Percentiles rank a stretch among this genome's conserved stretches.
These are phyloP conservation scores for Melanocharis versteri DNA, from an alignment of 2,113 vertebrate genomes.

Conservation along the genomic window DNA sequence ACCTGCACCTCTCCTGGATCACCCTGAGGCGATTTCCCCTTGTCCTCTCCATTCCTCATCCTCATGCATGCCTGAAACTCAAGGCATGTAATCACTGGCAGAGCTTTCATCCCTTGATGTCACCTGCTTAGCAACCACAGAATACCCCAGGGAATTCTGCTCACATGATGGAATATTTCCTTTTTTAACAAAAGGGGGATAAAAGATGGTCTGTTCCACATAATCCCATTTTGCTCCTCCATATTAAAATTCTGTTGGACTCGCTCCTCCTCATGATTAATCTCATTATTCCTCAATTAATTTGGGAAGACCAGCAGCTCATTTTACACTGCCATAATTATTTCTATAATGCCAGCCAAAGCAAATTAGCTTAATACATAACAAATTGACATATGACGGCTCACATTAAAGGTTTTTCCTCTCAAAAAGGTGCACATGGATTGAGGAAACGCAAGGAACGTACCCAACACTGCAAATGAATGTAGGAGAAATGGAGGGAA, in stretches of 20 bases:
- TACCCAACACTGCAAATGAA: neutral
- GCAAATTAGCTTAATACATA: slow-evolving; percentile 15
- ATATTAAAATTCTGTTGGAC: neutral
- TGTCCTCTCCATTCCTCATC: neutral
- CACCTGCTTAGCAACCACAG: neutral
- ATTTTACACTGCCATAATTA: neutral
- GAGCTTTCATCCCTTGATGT: neutral
- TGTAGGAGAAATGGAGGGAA: neutral
- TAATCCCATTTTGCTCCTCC: neutral
- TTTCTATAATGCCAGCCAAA: neutral
- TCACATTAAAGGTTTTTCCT: neutral
- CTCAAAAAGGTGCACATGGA: neutral
- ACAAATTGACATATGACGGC: neutral
- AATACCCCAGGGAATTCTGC: neutral
- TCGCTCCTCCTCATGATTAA: neutral
- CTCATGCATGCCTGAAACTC: neutral
- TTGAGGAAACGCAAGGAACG: neutral
- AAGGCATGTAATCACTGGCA: neutral
- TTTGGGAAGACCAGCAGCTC: neutral
- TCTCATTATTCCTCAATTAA: slow-evolving; percentile 15
- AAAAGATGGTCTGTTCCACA: neutral
- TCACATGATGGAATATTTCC: neutral
- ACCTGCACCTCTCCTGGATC: neutral
- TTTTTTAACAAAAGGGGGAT: neutral
- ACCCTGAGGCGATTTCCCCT: neutral